Base-by-base conservation (phyloP, 2,888 invertebrate species). In the Eupithecia vulgata region DNA sequence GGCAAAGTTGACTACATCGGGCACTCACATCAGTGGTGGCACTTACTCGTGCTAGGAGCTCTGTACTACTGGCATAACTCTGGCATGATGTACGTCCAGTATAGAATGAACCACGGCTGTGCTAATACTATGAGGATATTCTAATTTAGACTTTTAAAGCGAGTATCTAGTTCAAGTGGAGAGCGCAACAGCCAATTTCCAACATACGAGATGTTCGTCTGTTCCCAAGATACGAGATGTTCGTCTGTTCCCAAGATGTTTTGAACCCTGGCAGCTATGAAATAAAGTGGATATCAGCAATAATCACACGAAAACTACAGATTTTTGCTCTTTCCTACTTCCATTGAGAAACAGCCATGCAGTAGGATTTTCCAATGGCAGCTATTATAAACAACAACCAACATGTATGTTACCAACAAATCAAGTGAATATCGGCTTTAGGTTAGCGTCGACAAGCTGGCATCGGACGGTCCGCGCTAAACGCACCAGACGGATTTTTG, bases 21-120 rank as follows among this genome's bases (percentile, higher is more conserved):
- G 0, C 98, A 98, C 82, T 99, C 98, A 48, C 99, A 99, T 92
- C 99, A 99, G 86, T 98, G 98, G 97, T 99, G 99, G 99, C 99
- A 99, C 89, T 94, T 98, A 37, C 95, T 99, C 72, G 97, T 99
- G 0, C 96, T 99, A 8, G 95, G 96, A 0, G 98, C 98, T 0
- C 96, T 99, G 67, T 97, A 98, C 88, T 99, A 98, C 91, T 99
- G 99, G 99, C 99, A 99, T 90, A 97, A 97, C 88, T 91, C 98
- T 5, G 98, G 97, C 68, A 96, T 97, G 95, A 95, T 97, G 85
- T 97, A 97, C 86, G 96, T 97, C 13, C 97, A 97, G 87, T 97
- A 97, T 87, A 92, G 97, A 67, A 96, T 97, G 95, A 96, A 96
- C 90, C 97, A 97, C 86, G 97, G 97, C 75, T 97, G 97, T 87